phyloP scores from a whole-genome alignment of 2,113 vertebrate species.

The Pycnonotus jocosus region DNA sequence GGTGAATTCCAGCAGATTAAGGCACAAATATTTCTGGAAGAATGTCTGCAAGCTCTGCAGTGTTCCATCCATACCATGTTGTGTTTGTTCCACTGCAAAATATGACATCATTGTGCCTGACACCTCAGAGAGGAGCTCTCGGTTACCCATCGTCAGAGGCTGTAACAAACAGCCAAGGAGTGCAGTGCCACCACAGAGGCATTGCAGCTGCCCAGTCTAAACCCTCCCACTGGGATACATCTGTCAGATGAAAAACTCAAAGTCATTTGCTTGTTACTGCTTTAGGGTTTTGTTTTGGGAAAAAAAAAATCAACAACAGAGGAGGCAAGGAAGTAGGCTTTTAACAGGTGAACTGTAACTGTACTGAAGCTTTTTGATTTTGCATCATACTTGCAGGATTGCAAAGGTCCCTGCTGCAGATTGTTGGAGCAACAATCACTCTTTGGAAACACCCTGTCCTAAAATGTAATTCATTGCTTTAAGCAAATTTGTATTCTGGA shows the following conservation, averaged over 20 bases:
- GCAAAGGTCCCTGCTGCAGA: neutral
- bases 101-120: neutral
- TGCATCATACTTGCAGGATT: neutral
- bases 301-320: neutral
- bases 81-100: neutral
- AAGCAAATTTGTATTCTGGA: neutral
- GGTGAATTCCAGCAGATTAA: slow-evolving; percentile 14
- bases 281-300: neutral
- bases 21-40: neutral
- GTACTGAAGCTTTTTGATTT: neutral
- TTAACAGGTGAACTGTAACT: neutral
- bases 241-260: neutral
- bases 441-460: neutral
- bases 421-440: neutral
- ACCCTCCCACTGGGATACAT: neutral
- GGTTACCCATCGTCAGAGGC: neutral
- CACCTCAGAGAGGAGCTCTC: neutral
- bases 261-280: neutral
- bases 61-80: neutral
- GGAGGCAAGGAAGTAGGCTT: neutral
- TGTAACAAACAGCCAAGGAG: neutral
- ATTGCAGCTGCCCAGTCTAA: neutral
- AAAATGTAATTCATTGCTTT: neutral
- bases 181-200: neutral
- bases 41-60: neutral